Percentiles rank a stretch among this genome's conserved stretches.
Conservation (phyloP, 1,140 invertebrate species). For the Drosophila sp. region DNA sequence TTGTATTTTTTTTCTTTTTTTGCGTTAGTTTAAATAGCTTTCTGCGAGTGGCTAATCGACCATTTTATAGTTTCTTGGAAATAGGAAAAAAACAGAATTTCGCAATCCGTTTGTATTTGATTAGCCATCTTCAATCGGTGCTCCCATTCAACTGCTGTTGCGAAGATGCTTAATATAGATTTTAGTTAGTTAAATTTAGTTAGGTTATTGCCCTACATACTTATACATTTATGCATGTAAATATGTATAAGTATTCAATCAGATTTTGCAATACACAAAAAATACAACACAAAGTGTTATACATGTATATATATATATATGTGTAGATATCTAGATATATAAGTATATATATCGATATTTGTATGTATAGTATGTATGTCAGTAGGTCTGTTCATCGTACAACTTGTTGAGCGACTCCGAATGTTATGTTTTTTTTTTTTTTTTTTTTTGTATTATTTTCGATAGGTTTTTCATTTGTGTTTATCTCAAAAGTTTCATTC, state of each 20-base stretch:
- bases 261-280: background rate
- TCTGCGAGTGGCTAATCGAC: slow-evolving; percentile 42
- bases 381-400: slow-evolving; percentile 25
- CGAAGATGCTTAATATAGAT: slow-evolving; percentile 22
- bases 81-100: slow-evolving; percentile 18
- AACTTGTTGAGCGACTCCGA: slow-evolving; percentile 23
- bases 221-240: slow-evolving; percentile 33
- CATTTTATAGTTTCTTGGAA: slow-evolving; percentile 23
- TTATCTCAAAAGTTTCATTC: slow-evolving; percentile 70
- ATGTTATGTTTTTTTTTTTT: slow-evolving; percentile 33
- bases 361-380: slow-evolving; percentile 5
- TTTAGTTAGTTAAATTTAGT: slow-evolving; percentile 28
- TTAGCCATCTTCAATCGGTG: slow-evolving; percentile 27
- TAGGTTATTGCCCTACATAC: slow-evolving; percentile 31
- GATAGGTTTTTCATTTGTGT: slow-evolving; percentile 43
- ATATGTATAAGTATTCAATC: slow-evolving; percentile 3
- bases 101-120: slow-evolving; percentile 4
- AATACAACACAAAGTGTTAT: slow-evolving; percentile 7
- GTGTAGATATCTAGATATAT: background rate
- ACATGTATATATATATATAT: background rate
- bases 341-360: slow-evolving; percentile 22
- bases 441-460: slow-evolving; percentile 37
- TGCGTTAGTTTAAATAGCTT: slow-evolving; percentile 16
- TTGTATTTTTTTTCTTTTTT: slow-evolving; percentile 24
- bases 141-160: slow-evolving; percentile 37